Conservation (phyloP, 2,797 vertebrate genomes). For the Falco novaeseelandiae region DNA sequence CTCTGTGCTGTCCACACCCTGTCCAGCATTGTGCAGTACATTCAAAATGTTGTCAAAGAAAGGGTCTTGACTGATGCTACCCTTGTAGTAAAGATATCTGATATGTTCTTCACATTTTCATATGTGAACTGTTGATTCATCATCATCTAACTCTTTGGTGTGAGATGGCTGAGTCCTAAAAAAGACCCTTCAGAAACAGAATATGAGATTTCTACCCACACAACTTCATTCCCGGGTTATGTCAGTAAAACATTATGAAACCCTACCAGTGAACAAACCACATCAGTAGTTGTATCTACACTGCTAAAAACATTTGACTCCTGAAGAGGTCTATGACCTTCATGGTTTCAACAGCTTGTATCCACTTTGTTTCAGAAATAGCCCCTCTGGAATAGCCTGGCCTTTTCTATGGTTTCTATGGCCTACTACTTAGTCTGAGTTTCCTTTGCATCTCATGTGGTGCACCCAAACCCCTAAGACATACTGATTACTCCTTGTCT, state of each 20-base stretch:
- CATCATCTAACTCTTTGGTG: not conserved
- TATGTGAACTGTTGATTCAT: not conserved
- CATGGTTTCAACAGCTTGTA: not conserved
- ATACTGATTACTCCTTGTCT: not conserved
- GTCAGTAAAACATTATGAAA: not conserved
- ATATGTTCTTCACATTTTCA: not conserved
- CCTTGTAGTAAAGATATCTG: not conserved
- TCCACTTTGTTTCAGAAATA: not conserved
- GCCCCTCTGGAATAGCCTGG: not conserved
- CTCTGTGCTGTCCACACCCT: not conserved
- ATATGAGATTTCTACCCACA: not conserved
- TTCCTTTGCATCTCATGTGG: not conserved
- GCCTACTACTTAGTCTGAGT: not conserved
- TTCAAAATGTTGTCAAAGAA: not conserved
- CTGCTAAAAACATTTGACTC: not conserved
- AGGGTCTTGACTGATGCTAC: not conserved
- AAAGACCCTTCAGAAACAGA: not conserved
- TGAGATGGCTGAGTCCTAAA: not conserved
- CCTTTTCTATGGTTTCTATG: not conserved
- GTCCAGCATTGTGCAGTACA: not conserved
- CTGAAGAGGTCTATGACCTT: not conserved
- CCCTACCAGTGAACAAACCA: not conserved
- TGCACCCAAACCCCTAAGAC: not conserved
- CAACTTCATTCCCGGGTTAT: not conserved
- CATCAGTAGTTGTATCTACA: not conserved